Conservation (phyloP, 30 jellyfish, hydroid and myxozoan species). For the Catostylus mosaicus region DNA sequence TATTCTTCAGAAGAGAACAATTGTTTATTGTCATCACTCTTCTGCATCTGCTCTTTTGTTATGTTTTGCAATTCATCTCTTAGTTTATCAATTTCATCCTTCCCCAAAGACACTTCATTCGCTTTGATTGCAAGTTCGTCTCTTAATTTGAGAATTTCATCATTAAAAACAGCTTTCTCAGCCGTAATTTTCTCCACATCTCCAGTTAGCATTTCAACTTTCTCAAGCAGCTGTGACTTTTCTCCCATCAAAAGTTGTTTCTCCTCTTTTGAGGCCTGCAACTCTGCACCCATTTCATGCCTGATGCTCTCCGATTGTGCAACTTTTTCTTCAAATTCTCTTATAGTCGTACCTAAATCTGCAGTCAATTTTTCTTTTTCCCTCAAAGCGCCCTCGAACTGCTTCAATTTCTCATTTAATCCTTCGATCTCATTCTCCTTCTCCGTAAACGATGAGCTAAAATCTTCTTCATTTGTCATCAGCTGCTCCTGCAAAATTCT, state of each 20-base stretch:
- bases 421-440: constrained; percentile 43
- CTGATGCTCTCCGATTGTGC: neutral
- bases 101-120: neutral
- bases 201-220: neutral
- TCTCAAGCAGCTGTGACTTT: constrained; percentile 4
- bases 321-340: constrained; percentile 11
- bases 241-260: neutral
- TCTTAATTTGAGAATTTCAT: neutral
- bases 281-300: neutral
- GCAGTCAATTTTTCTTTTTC: constrained; percentile 27
- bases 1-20: neutral
- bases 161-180: neutral
- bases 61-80: neutral
- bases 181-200: neutral
- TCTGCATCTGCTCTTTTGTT: neutral
- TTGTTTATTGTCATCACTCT: neutral
- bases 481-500: constrained; percentile 42
- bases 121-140: neutral
- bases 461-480: constrained; percentile 60
- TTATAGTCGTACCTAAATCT: constrained; percentile 4
- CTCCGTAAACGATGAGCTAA: constrained; percentile 36
- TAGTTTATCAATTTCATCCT: neutral
- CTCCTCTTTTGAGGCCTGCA: neutral
- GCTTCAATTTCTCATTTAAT: constrained; percentile 18
- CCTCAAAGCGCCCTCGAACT: constrained; percentile 16